Percentiles rank a stretch among this genome's conserved stretches.
phyloP scores from a whole-genome alignment of 2,113 vertebrate genomes.

The Panurus biarmicus region DNA sequence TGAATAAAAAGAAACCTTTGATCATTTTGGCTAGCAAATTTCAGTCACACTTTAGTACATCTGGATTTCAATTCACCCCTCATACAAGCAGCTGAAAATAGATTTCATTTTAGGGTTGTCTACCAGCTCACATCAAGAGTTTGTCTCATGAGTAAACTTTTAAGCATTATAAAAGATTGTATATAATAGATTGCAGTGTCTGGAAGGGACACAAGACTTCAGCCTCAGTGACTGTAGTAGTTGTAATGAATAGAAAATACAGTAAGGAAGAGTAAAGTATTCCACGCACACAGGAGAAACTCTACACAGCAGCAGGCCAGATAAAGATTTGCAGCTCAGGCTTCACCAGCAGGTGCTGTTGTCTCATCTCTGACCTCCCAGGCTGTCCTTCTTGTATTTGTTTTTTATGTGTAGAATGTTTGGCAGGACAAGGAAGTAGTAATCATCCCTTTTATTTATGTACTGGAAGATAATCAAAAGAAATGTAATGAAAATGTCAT shows the following conservation, averaged over 20 bases:
- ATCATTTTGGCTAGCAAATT: neutral
- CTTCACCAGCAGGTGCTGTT: neutral
- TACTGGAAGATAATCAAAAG: neutral
- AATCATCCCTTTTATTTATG: neutral
- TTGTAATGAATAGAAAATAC: neutral
- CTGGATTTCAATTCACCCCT: neutral
- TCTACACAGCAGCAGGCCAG: neutral
- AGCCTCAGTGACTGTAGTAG: neutral
- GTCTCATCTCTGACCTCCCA: neutral
- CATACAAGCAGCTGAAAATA: neutral
- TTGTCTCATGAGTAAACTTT: neutral
- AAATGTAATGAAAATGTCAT: neutral
- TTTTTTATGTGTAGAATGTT: neutral
- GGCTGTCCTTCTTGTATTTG: rapidly evolving
- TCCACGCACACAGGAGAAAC: neutral
- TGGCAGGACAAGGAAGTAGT: neutral
- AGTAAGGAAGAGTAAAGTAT: neutral
- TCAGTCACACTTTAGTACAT: neutral
- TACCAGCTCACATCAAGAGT: neutral
- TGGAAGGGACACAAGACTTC: neutral
- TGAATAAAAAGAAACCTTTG: neutral
- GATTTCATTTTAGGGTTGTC: neutral
- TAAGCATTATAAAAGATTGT: neutral
- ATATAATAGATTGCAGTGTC: neutral
- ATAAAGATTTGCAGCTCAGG: neutral